Evolutionary conservation across 2,888 invertebrate genomes (phyloP), one percentile per base, ranked within the genome.

Genomic region (Campoplex nolae): DNA sequence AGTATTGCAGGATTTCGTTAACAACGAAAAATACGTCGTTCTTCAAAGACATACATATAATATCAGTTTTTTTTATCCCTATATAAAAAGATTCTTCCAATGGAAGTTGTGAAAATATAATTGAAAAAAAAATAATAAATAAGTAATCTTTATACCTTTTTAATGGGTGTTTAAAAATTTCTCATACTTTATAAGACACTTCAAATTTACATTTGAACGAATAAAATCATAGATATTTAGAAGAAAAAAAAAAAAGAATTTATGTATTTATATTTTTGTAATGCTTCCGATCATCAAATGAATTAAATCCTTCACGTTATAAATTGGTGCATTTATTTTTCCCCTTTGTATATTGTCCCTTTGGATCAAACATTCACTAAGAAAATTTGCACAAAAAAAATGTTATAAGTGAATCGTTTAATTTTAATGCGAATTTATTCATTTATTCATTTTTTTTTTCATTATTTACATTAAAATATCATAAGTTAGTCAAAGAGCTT

Each of bases 1-100:
- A 88, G 89, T 89, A 89, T 88, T 89, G 76, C 85, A 76, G 75
- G 73, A 87, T 83, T 86, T 83, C 77, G 70, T 88, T 38, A n/a
- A 56, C 54, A 58, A 68, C 76, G 18, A 65, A 48, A 65, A 45
- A 32, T 28, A 78, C 54, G 51, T 75, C 73, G 54, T 8, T 28
- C 45, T 35, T 28, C 13, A 48, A 62, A 70, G 58, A 76, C 42
- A 35, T 32, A 71, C 8, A 18, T n/a, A 51, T 68, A 51, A 51
- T 42, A 32, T 42, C 68, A n/a, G 4, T 68, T 70, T 45, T 35
- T 23, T 76, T 13, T 32, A 42, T 45, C 58, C 3, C 23, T 3
- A n/a, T 48, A 16, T 42, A 45, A 28, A 62, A 32, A 42, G 32
- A 62, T 35, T 73, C 18, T 51, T 73, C 54, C 73, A 35, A 54